Percentiles rank a stretch among this genome's conserved stretches.
Evolutionary conservation across 2,797 vertebrate species (phyloP).

Genomic region (Anguilla obscura): DNA sequence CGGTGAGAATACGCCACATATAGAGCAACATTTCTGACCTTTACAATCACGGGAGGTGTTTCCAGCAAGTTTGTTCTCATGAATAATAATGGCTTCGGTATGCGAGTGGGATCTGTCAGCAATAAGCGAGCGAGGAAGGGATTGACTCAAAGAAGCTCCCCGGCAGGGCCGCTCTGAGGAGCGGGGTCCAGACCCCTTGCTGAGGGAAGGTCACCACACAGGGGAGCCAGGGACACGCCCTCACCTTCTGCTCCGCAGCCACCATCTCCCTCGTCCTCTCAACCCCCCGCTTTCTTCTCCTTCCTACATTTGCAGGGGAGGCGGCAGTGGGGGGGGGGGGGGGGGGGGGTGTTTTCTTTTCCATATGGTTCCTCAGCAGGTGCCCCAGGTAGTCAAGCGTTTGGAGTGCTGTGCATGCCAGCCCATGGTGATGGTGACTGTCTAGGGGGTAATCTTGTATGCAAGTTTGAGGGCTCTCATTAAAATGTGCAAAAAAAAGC

Average conservation of each 20-base stretch:
- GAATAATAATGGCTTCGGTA: background rate
- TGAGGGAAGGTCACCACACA: slow-evolving; percentile 67
- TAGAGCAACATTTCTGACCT: background rate
- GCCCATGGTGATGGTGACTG: background rate
- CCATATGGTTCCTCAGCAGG: background rate
- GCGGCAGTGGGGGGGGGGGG: background rate
- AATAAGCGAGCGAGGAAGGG: background rate
- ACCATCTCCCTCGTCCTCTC: background rate
- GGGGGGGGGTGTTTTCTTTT: background rate
- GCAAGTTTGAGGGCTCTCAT: background rate
- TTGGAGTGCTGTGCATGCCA: background rate
- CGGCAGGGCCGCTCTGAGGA: background rate
- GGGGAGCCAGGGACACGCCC: slow-evolving; percentile 56
- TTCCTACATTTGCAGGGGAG: background rate
- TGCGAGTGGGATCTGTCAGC: slow-evolving; percentile 8
- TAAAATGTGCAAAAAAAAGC: background rate
- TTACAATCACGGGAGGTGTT: slow-evolving; percentile 17
- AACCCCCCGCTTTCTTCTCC: background rate
- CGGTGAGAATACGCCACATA: background rate
- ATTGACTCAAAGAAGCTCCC: slow-evolving; percentile 18
- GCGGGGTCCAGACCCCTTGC: slow-evolving; percentile 51
- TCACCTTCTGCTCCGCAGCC: slow-evolving; percentile 22
- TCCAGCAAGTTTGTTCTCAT: slow-evolving; percentile 16
- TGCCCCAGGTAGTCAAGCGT: background rate
- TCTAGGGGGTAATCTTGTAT: background rate